Evolutionary conservation across 2,888 invertebrate genomes (phyloP), one percentile per base, ranked within the genome.

Genomic region (Drosophila nr. perissopoda): DNA sequence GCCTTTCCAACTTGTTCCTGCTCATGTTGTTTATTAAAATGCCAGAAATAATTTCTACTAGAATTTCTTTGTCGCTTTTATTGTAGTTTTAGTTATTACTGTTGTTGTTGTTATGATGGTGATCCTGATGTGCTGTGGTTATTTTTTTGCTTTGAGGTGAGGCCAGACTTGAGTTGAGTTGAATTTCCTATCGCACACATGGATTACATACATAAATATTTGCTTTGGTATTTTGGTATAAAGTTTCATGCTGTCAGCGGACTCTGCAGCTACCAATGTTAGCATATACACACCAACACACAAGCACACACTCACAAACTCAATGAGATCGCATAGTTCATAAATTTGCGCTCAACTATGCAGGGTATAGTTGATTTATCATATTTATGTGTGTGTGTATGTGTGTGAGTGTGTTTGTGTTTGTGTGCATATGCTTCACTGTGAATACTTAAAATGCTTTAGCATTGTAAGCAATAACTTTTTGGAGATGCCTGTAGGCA

Each of bases 11-110:
- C 46, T 25, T 46, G 21, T 46, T 68, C 46, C 29, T 60, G 71
- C 54, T 56, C 62, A 52, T 64, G 73, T 85, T 87, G 88, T 82
- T 85, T 88, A 88, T 88, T 83, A 82, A 86, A 87, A 87, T 87
- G 72, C 83, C 88, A 71, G 76, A 79, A 83, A 86, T 83, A 75
- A 88, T 88, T 86, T 84, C 81, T 59, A 69, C 58, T 73, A 61
- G 74, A 79, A 84, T 79, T 76, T 76, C 74, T 64, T 63, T 63
- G 63, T 61, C 34, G 53, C 46, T 58, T 64, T 42, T 59, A 58
- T 62, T 75, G 52, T 64, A 65, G 54, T 48, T 61, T 31, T 66
- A 53, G 77, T 66, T 66, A 18, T 29, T 63, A 25, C 13, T 61
- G 38, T 34, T 70, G 27, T 33, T 58, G 29, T 34, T 27, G 53